phyloP scores from a whole-genome alignment of 2,797 vertebrate species.

The Otolemur crassicaudatus region DNA sequence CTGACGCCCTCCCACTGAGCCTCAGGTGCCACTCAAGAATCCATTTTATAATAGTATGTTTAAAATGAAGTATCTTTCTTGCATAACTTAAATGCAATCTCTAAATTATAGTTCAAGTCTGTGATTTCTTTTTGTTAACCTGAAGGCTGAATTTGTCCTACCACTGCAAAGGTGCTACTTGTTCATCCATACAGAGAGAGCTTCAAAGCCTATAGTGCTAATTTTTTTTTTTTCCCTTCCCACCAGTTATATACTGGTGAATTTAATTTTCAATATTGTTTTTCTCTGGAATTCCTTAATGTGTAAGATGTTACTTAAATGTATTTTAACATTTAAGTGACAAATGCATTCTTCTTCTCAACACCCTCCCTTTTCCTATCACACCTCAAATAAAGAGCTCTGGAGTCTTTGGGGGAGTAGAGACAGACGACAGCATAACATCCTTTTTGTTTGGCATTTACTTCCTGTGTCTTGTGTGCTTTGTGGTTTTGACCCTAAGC shows the following conservation, averaged over 20 bases:
- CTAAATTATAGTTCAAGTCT: background rate
- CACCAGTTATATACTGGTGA: background rate
- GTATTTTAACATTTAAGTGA: background rate
- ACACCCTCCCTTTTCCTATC: background rate
- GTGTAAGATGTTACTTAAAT: background rate
- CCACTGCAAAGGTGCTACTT: background rate
- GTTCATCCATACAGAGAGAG: background rate
- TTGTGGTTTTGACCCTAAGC: background rate
- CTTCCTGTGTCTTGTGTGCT: background rate
- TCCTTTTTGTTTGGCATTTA: background rate
- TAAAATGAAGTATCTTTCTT: conserved; percentile 14
- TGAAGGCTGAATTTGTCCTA: background rate
- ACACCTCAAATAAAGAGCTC: background rate
- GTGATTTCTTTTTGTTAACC: background rate
- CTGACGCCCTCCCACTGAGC: no score
- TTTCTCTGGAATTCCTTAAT: conserved; percentile 23
- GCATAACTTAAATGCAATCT: conserved; percentile 9
- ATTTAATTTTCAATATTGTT: background rate
- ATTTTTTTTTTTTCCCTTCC: background rate
- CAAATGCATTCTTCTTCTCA: background rate
- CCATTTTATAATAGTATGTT: background rate
- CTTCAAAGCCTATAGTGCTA: background rate
- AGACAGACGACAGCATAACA: background rate
- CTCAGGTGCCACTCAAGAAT: no score
- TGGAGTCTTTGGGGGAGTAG: background rate